phyloP scores from a whole-genome alignment of 1,140 invertebrate species.

The Drosophila busckii region DNA sequence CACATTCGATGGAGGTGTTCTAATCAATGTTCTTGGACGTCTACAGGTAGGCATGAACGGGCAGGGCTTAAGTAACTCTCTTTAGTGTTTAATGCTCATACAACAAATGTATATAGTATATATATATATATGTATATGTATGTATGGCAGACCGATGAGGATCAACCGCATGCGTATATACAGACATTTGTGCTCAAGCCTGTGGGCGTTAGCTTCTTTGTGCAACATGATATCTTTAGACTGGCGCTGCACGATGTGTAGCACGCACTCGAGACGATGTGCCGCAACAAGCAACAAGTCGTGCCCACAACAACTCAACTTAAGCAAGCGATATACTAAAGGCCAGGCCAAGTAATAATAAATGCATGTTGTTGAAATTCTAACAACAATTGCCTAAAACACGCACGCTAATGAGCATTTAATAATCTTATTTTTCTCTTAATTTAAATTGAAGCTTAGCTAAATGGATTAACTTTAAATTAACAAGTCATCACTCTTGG shows the following conservation, averaged over 20 bases:
- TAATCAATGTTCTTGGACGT: slow-evolving; percentile 95
- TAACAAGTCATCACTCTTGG: too few relatives aligned
- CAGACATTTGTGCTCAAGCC: slow-evolving; percentile 95
- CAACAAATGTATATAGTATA: neutral
- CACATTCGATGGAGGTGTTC: slow-evolving; percentile 95
- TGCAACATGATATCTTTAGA: slow-evolving; percentile 94
- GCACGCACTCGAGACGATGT: slow-evolving; percentile 21
- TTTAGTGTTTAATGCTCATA: neutral
- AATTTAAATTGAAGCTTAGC: too few relatives aligned
- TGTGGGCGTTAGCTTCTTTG: slow-evolving; percentile 90
- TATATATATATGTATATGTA: slow-evolving; percentile 16
- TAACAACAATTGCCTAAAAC: neutral
- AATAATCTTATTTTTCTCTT: too few relatives aligned
- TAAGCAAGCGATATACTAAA: slow-evolving; percentile 2
- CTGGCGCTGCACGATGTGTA: slow-evolving; percentile 89
- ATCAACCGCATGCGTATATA: slow-evolving; percentile 93
- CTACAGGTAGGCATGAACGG: slow-evolving; percentile 91
- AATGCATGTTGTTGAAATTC: slow-evolving; percentile 12
- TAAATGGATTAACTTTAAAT: too few relatives aligned
- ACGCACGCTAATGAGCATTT: neutral
- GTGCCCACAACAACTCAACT: too few relatives aligned
- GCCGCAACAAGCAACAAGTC: slow-evolving; percentile 5
- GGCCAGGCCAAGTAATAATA: slow-evolving; percentile 31
- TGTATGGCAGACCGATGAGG: slow-evolving; percentile 87
- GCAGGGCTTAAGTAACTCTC: too few relatives aligned